phyloP scores from a whole-genome alignment of 1,140 invertebrate genomes.

The Calliphora vicina region DNA sequence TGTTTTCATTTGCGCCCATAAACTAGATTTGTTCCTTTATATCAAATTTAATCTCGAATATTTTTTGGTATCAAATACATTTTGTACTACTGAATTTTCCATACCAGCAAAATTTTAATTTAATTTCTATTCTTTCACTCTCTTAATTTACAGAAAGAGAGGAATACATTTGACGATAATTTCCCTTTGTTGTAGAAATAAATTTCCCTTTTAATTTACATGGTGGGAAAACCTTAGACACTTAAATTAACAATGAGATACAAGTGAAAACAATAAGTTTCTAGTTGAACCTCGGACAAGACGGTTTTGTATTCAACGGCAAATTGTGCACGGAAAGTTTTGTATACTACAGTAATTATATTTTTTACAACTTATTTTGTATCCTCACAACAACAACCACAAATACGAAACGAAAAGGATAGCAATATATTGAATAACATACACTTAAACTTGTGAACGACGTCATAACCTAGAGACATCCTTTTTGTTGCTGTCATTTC shows the following conservation, averaged over 20 bases:
- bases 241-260: background rate
- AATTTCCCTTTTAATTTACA: background rate
- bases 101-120: no score
- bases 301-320: background rate
- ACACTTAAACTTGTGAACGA: background rate
- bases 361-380: background rate
- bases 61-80: no score
- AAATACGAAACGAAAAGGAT: background rate
- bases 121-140: background rate
- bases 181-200: background rate
- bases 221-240: constrained; percentile 1
- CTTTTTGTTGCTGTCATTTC: background rate
- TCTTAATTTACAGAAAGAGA: background rate
- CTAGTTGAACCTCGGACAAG: constrained; percentile 22
- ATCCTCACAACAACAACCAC: background rate
- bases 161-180: no score
- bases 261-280: background rate
- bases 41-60: no score
- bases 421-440: background rate
- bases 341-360: constrained; percentile 18
- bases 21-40: no score
- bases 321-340: constrained; percentile 22
- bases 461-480: constrained; percentile 31
- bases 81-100: no score
- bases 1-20: no score